Evolutionary conservation across 2,113 vertebrate genomes (phyloP), one percentile per base, ranked within the genome.

Genomic region (Tyto alba): DNA sequence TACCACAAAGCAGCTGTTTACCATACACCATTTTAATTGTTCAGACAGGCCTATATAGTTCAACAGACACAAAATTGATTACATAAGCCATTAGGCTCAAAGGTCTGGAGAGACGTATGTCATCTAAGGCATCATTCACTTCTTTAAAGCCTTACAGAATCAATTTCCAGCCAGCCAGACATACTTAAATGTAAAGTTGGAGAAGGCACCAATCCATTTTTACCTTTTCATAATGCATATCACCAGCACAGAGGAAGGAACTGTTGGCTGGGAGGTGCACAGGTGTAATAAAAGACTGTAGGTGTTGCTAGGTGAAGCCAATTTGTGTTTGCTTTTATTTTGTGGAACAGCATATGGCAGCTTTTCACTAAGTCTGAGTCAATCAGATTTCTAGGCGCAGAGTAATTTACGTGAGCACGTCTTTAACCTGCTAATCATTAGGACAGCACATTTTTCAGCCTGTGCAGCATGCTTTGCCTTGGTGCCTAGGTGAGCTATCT

Each of bases 21-120:
- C 50, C 63, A 48, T 43, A 22, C 17, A 69, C 19, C 27, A 41
- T 36, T 78, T 72, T 38, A 89, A 60, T 56, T 75, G 60, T 48
- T 84, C 60, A 72, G 50, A 43, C 14, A 22, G 52, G n/a, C 20
- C 59, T 77, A 38, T 89, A 15, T 27, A 84, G 72, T 80, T 90
- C 76, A 86, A 89, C 6, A 77, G 80, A 68, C 69, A 91, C 25
- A 87, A 53, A 94, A 93, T 29, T 82, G 80, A 93, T 92, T 93
- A 74, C 38, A 32, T 59, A 89, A 87, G 21, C 43, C 56, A 40
- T 81, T 59, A 89, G 36, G 84, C 74, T 95, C 77, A 92, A 94
- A 92, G 56, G 69, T 81, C 93, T 85, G 63, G 62, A 50, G 45
- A 86, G 56, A 62, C 0, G 0, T 41, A 1, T 72, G 62, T 45